Base-by-base conservation (phyloP, 2,113 vertebrate species). In the Microtus oregoni region DNA sequence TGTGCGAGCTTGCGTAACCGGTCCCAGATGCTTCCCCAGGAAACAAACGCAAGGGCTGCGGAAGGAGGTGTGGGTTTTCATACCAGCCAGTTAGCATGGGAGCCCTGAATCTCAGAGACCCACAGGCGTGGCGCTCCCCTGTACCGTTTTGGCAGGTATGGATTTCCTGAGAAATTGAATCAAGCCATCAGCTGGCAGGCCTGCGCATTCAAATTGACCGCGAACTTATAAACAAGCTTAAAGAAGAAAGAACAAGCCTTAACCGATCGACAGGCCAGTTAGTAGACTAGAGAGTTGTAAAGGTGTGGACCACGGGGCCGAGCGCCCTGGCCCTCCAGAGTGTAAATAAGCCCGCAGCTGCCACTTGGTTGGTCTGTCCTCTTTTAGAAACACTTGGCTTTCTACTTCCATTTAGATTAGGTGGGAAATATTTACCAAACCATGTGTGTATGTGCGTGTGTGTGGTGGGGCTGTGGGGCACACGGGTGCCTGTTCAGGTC, bases 1-100 rank as follows among this genome's bases (percentile, higher is more conserved):
- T 11, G 28, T 47, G 79, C 52, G 88, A 61, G 50, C 61, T 9
- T 3, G 86, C 19, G 8, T 24, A 30, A 70, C 7, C 2, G 24
- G 47, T 73, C 50, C 72, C 70, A 90, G 87, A 86, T 82, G 76
- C 86, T 90, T 89, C 86, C 79, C 72, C 86, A 85, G 96, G 65
- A 97, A 95, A 82, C 38, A 73, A n/a, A 75, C 14, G 14, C 83
- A 55, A 0, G 4, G 28, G 65, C 65, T 68, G 38, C 12, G 35
- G 26, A 94, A 55, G 47, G 41, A n/a, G 61, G 13, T 38, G 95
- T 83, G 85, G 70, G 77, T 47, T 75, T 90, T 52, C 32, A 61
- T 61, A 85, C n/a, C 75, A 94, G 92, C 63, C 26, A 76, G 75
- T 75, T 38, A 81, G 82, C 7, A 26, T 47, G 35, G 70, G 72